Base-by-base conservation (phyloP, 2,113 vertebrate species). In the Festucalex cinctus region DNA sequence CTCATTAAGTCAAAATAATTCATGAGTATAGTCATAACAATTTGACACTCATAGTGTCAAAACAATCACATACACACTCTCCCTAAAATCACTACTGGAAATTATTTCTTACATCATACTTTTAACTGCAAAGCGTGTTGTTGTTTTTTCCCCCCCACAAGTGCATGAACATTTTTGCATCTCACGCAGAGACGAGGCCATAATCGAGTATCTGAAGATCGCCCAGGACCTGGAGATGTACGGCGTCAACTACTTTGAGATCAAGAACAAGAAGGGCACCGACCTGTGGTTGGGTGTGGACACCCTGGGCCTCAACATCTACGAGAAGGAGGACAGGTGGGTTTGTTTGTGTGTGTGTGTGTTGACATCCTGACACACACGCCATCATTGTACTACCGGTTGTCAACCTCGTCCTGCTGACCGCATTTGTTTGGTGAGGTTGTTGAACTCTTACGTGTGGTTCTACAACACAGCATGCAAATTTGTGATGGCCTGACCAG, bases 151-250 rank as follows among this genome's bases (percentile, higher is more conserved):
- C n/a, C 28, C 28, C 28, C 28, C 28, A 32, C 28, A 32, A 32
- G 2, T 2, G 9, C 8, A 8, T 51, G 19, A 22, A 51, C 9
- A 22, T 57, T 2, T 22, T 22, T 37, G 17, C 26, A 0, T 32
- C 1, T 3, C 61, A 2, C 36, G 49, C 69, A 99, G 97, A 83
- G 96, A 98, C 49, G 96, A 88, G 7, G 90, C 96, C 26, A 96
- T 98, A 92, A 65, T 96, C 39, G 97, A 99, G 83, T 99, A 98
- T 69, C 88, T 99, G 82, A 99, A 98, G 93, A 98, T 98, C 32
- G 90, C 95, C 22, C 97, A 99, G 85, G 97, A 99, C 84, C 87
- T 99, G 82, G 97, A 99, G 67, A 99, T 99, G 97, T 99, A 96
- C 59, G 96, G 97, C 8, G 92, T 99, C 80, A 99, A 97, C 89